These are phyloP conservation scores for Hyles vespertilio DNA, from an alignment of 1,140 invertebrate genomes.

Conservation along the genomic window DNA sequence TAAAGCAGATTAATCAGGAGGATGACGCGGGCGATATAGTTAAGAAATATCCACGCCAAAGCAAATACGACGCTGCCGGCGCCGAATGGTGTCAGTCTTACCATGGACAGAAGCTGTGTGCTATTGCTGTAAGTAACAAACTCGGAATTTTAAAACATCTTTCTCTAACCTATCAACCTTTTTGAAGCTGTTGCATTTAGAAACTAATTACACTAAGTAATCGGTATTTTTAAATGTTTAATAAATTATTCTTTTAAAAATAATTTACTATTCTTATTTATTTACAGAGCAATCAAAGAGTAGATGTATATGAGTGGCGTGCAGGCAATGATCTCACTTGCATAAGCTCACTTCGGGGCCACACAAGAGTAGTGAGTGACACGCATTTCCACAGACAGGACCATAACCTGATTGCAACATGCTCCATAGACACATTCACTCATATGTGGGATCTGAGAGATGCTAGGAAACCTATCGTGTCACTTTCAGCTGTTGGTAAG, in stretches of 20 bases:
- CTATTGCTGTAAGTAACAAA: constrained; percentile 86
- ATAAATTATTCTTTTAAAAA: no score
- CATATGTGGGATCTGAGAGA: constrained; percentile 96
- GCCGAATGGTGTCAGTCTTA: constrained; percentile 94
- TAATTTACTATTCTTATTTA: not conserved
- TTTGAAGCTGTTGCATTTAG: no score
- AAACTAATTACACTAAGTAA: no score
- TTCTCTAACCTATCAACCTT: no score
- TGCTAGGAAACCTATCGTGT: constrained; percentile 85
- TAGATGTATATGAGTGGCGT: constrained; percentile 88
- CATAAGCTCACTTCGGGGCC: constrained; percentile 85
- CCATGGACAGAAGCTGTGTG: constrained; percentile 87
- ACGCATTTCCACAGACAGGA: constrained; percentile 95
- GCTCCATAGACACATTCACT: constrained; percentile 95
- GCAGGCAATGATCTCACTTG: constrained; percentile 80
- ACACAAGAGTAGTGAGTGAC: constrained; percentile 93
- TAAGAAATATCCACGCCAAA: constrained; percentile 88
- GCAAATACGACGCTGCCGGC: constrained; percentile 94
- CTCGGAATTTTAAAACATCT: not conserved
- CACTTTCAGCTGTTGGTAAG: constrained; percentile 80
- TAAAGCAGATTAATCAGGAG: constrained; percentile 84
- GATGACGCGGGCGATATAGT: constrained; percentile 84
- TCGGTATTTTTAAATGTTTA: no score
- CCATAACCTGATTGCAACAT: constrained; percentile 92
- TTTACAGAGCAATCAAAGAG: constrained; percentile 85